Percentiles rank a stretch among this genome's conserved stretches.
Evolutionary conservation across 2,888 invertebrate species (phyloP).

Genomic region (Entomobrya multifasciata): DNA sequence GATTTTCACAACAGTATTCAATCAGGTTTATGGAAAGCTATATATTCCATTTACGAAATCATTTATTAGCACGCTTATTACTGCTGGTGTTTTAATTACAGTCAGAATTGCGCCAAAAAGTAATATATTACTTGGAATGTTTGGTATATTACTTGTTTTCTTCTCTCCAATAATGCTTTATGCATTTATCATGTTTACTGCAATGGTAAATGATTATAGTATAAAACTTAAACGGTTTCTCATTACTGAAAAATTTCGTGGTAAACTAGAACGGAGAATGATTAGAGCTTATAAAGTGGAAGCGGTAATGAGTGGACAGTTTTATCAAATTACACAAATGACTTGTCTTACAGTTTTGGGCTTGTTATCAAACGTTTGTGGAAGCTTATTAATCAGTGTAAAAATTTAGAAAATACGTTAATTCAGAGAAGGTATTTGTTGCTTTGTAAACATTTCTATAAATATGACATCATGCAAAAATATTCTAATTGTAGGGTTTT

Average conservation of each 20-base stretch:
- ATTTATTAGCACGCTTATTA: not conserved
- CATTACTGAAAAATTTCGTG: not conserved
- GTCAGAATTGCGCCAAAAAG: not conserved
- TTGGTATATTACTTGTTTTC: not conserved
- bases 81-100: not conserved
- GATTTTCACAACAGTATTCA: not conserved
- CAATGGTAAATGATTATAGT: conserved; percentile 8
- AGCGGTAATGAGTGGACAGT: conserved; percentile 15
- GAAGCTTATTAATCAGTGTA: not conserved
- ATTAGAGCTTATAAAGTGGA: conserved; percentile 1
- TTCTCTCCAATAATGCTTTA: not conserved
- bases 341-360: conserved; percentile 6
- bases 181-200: not conserved
- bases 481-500: too few relatives aligned
- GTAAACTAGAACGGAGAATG: not conserved
- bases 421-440: too few relatives aligned
- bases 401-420: too few relatives aligned
- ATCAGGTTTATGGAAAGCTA: not conserved
- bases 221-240: not conserved
- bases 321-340: not conserved
- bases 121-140: not conserved
- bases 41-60: not conserved
- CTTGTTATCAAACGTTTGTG: not conserved
- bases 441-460: too few relatives aligned
- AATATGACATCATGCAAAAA: too few relatives aligned